Conservation (phyloP, 2,113 vertebrate genomes). For the Equus quagga region DNA sequence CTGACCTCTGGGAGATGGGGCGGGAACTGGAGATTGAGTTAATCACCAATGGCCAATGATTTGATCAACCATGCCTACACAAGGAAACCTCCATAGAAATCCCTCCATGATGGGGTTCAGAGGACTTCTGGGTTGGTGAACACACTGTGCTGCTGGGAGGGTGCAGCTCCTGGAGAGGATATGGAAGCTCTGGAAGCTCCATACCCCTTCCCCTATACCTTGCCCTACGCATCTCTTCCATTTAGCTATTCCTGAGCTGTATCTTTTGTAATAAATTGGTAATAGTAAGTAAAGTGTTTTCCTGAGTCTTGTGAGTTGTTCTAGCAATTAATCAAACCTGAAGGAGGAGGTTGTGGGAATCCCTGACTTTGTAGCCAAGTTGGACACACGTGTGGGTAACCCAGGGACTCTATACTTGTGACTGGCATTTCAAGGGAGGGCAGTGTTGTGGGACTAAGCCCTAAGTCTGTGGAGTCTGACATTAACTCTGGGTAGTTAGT, state of each 20-base stretch:
- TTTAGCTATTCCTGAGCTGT: neutral
- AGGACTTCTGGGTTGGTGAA: neutral
- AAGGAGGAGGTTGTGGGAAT: neutral
- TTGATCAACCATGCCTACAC: neutral
- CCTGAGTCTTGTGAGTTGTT: neutral
- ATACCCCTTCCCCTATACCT: rapidly evolving
- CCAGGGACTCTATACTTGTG: neutral
- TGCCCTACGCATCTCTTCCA: neutral
- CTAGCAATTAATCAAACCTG: neutral
- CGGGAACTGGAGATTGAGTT: neutral
- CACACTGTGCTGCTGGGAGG: neutral
- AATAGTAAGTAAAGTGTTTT: neutral
- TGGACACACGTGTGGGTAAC: neutral
- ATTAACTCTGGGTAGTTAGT: neutral
- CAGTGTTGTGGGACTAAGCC: neutral
- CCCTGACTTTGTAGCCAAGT: neutral
- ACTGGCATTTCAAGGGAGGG: neutral
- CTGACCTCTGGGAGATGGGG: neutral
- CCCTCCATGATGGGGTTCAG: neutral
- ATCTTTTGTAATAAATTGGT: neutral
- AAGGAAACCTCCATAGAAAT: neutral
- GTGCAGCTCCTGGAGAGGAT: neutral
- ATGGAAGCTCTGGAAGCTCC: neutral
- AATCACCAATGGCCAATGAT: neutral
- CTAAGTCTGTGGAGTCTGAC: neutral